Base-by-base conservation (phyloP, 1,140 invertebrate species). In the Euwallacea fornicatus region DNA sequence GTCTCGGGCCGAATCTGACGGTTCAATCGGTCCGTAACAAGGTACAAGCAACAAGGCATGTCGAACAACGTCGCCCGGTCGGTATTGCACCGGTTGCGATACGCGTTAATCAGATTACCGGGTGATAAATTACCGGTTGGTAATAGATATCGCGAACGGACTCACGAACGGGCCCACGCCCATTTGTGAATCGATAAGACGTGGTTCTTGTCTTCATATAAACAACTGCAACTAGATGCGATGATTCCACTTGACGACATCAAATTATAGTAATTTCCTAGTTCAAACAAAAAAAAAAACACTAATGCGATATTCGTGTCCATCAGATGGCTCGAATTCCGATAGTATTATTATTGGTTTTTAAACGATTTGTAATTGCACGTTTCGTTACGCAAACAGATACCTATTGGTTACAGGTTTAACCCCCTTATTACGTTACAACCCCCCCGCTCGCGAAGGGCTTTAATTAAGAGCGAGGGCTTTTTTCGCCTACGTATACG, bases 51-150 rank as follows among this genome's bases (percentile, higher is more conserved):
- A 69, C 67, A 69, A 43, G 67, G 46, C 67, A 62, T 69, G 67
- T 69, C 46, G 50, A 69, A 69, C 67, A 69, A 54, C 59, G 54
- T 44, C 47, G 53, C 43, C 46, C 21, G 67, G 42, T 59, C 67
- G 67, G 67, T 69, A 69, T 69, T 69, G 67, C 67, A 69, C 67
- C 67, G 67, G 67, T 69, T 69, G 67, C 67, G 67, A 69, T 61
- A 59, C 58, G 56, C 66, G 56, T 60, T 68, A 69, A 69, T 69
- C 67, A 54, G 67, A 69, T 69, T 62, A 61, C 67, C 58, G 67
- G 21, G 59, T 61, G 59, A 62, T 62, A 69, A 69, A 62, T 69
- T 62, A 61, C 67, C 58, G 67, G 58, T 61, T 42, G 47, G 59
- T 66, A 69, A 69, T 69, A 69, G 67, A 69, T 69, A 69, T 69